These are phyloP conservation scores for Tretioscincus oriximinensis DNA, from an alignment of 2,113 vertebrate genomes.

Conservation along the genomic window DNA sequence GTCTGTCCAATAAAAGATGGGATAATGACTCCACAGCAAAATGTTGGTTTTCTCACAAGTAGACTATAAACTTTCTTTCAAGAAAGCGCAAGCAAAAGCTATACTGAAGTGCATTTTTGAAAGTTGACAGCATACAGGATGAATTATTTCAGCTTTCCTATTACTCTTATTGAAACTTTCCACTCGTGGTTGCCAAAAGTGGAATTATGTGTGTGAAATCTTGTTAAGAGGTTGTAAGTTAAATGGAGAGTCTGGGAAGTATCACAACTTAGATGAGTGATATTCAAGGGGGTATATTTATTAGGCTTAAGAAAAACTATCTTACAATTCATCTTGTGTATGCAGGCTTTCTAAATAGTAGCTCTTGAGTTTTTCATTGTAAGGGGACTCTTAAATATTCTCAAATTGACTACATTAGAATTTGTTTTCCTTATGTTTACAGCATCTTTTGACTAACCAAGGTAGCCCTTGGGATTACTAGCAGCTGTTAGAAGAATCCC, in stretches of 20 bases:
- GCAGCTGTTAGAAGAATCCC: too few relatives aligned
- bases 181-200: constrained; percentile 4
- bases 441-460: neutral
- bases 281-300: neutral
- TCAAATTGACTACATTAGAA: neutral
- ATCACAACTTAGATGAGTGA: constrained; percentile 6
- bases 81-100: neutral
- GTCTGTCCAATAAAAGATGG: neutral
- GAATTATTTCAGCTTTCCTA: constrained; percentile 8
- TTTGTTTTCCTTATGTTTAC: neutral
- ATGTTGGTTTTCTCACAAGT: too few relatives aligned
- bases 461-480: neutral
- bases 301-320: neutral
- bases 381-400: accelerated
- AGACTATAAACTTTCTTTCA: neutral
- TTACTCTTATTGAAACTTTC: constrained; percentile 32
- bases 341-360: neutral
- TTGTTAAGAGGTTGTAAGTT: constrained; percentile 12
- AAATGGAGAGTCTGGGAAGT: constrained; percentile 1
- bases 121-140: neutral
- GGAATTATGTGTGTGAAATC: constrained; percentile 18
- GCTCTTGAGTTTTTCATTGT: constrained; percentile 25
- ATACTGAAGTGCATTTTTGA: constrained; percentile 7
- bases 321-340: neutral
- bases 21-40: neutral